Base-by-base conservation (phyloP, 2,797 vertebrate species). In the Sus cebifrons region DNA sequence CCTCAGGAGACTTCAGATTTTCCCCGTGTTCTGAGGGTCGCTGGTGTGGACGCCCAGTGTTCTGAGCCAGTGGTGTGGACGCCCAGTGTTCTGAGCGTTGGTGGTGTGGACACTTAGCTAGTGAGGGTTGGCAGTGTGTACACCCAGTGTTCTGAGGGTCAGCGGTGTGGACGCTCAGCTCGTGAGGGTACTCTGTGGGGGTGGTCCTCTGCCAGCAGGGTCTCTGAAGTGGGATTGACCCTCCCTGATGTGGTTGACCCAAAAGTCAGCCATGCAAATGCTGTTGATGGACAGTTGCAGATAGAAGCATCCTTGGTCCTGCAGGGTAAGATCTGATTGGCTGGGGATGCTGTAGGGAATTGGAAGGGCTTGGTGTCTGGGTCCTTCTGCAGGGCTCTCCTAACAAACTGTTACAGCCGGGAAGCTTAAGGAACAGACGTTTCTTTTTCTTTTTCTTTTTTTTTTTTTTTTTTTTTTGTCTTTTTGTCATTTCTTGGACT, bases 131-230 rank as follows among this genome's bases (percentile, higher is more conserved):
- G 32, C 32, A 32, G 32, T 23, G 62, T 2, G 4, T 78, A 20
- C 32, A 52, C 18, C 56, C 1, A 18, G 49, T 44, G 44, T 44
- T 44, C 44, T 1, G 14, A 36, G n/a, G 54, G 14, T n/a, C 2
- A 3, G 21, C 0, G 0, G 49, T 23, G 62, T 2, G 4, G 83
- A 20, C 36, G 58, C 18, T 62, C 1, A 18, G 49, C 29, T 9
- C 17, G 14, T 2, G 4, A 11, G 29, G 10, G 64, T 1, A 4
- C 12, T 0, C 49, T 0, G 1, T 2, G 15, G 20, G 52, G 60
- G 17, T 17, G 71, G 5, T 40, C 23, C n/a, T 67, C 27, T 3
- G 0, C 36, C 13, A 10, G 40, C 67, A 0, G 1, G n/a, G 25
- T 23, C 6, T 10, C 54, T 21, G 12, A 9, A 0, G 13, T 3